Evolutionary conservation across 2,888 invertebrate genomes (phyloP), one percentile per base, ranked within the genome.

Genomic region (Odontothrips loti): DNA sequence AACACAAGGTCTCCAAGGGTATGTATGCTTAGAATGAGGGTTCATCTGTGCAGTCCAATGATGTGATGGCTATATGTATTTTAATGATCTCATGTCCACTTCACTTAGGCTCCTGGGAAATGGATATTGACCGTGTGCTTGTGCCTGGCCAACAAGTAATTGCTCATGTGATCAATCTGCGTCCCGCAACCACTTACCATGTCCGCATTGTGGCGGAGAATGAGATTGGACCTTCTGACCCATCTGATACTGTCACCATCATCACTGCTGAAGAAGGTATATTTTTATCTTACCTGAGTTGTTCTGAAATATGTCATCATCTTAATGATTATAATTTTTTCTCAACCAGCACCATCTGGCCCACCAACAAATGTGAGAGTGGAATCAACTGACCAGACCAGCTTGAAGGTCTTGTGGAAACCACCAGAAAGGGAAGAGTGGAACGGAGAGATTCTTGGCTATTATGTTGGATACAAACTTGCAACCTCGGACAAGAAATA

Each of bases 141-240:
- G 95, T 96, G 17, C 96, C 96, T n/a, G 96, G 96, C 82, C 93
- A 95, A 85, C 94, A 95, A 83, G 95, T 94, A 48, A 94, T 96
- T 88, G 96, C 96, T 78, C 95, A 95, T 83, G 96, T 96, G 15
- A 95, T 94, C 86, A 96, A 95, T 86, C 89, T 97, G 12, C 91
- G 94, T 85, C 97, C 97, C 47, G 96, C 96, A 51, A 97, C 97
- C 2, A 95, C 96, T 0, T 98, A 98, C 86, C 96, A 97, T 86
- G 92, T 97, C 84, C 91, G 96, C 84, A 95, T 98, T 85, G 94
- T 96, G 2, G 97, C 97, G 82, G 96, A 97, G 88, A 98, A 98
- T 86, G 95, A 95, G 87, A 93, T 97, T 83, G 97, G 98, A 81
- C 92, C 93, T n/a, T 97, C 97, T 48, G 94, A 95, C 84, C 95